Percentiles rank a stretch among this genome's conserved stretches.
These are phyloP conservation scores for Caenorhabditis panamensis DNA, from an alignment of 2,888 invertebrate species.

Conservation along the genomic window DNA sequence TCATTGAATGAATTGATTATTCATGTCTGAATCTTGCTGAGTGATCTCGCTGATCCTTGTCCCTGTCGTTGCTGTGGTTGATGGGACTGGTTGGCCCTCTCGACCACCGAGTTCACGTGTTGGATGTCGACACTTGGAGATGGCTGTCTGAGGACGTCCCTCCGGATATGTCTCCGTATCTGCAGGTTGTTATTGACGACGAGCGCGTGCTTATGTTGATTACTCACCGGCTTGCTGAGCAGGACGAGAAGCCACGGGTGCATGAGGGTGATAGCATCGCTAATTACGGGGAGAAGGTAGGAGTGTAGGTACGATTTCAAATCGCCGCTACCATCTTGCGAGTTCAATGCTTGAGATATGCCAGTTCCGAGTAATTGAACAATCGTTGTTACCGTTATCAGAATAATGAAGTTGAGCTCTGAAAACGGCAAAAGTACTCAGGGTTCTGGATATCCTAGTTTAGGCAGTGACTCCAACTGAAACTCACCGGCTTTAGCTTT, in stretches of 20 bases:
- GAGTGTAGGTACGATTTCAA: too few species aligned
- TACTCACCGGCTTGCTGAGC: slow-evolving; percentile 24
- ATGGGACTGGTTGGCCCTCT: too few species aligned
- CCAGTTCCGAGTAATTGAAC: slow-evolving; percentile 10
- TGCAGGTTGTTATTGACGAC: neutral
- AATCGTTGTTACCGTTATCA: slow-evolving; percentile 20
- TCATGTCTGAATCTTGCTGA: neutral
- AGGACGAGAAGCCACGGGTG: slow-evolving; percentile 28
- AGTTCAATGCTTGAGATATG: slow-evolving; percentile 16
- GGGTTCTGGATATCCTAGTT: too few species aligned
- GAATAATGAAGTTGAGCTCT: slow-evolving; percentile 35
- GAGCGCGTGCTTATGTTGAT: too few species aligned
- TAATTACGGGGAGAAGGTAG: slow-evolving; percentile 29
- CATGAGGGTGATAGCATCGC: slow-evolving; percentile 29
- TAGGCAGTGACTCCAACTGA: too few species aligned
- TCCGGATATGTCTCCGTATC: slow-evolving; percentile 7
- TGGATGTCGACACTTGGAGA: slow-evolving; percentile 2
- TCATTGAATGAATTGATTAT: neutral
- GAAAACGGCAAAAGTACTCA: too few species aligned
- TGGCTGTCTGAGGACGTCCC: neutral
- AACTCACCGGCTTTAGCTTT: slow-evolving; percentile 12
- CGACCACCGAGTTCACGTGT: slow-evolving; percentile 1
- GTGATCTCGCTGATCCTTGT: neutral
- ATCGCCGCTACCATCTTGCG: too few species aligned
- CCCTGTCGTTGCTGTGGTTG: neutral